Evolutionary conservation across 2,888 invertebrate species (phyloP).

Genomic region (Clanis bilineata): DNA sequence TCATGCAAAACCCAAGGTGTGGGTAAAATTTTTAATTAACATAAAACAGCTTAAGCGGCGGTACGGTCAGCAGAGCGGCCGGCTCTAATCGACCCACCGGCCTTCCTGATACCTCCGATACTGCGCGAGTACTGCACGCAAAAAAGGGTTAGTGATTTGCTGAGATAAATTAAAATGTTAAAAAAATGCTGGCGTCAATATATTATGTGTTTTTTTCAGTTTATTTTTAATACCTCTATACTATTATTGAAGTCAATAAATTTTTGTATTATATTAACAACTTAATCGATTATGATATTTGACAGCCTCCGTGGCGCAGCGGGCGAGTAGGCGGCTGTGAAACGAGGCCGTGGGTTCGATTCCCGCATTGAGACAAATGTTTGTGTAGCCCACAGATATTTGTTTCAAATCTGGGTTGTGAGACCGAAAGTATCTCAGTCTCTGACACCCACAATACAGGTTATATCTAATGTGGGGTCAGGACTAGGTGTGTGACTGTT

Average conservation of each 20-base stretch:
- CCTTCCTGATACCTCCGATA: slow-evolving; percentile 68
- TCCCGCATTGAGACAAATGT: too few relatives aligned
- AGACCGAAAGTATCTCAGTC: too few relatives aligned
- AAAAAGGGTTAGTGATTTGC: slow-evolving; percentile 24
- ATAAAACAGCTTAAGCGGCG: slow-evolving; percentile 59
- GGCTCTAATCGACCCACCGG: slow-evolving; percentile 60
- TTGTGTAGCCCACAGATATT: too few relatives aligned
- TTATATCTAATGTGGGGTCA: too few relatives aligned
- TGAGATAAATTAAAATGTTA: not conserved
- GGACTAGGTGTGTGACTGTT: too few relatives aligned
- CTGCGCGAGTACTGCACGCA: slow-evolving; percentile 46
- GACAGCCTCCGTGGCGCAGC: too few relatives aligned
- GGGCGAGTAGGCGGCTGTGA: too few relatives aligned
- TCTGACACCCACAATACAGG: too few relatives aligned
- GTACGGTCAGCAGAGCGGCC: slow-evolving; percentile 64
- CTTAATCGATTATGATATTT: too few relatives aligned
- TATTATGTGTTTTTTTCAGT: not conserved
- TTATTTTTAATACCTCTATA: not conserved
- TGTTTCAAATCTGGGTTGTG: too few relatives aligned
- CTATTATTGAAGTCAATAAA: not conserved
- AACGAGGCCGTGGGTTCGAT: too few relatives aligned
- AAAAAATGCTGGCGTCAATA: not conserved
- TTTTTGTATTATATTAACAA: not conserved
- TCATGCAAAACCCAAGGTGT: slow-evolving; percentile 34
- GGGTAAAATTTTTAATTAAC: slow-evolving; percentile 62